Base-by-base conservation (phyloP, 2,888 invertebrate species). In the Abscondita cerata region DNA sequence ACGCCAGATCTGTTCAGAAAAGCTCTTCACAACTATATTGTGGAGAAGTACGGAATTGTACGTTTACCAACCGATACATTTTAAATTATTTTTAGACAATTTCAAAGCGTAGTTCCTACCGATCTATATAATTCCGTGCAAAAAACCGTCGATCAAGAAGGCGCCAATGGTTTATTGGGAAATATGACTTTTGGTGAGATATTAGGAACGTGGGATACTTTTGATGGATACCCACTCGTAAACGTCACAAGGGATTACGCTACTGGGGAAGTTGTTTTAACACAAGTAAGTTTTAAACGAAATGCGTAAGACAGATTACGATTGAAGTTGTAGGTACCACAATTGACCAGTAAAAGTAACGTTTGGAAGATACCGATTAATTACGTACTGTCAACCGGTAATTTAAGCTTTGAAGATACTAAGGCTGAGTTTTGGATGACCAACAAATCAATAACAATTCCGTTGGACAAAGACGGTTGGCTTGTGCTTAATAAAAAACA, bases 401-500 rank as follows among this genome's bases (percentile, higher is more conserved):
- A 34, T 3, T 6, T 48, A 8, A 48, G 54, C 16, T 59, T 62
- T 50, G 12, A 19, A 15, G 44, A 62, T 20, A 62, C 62, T 1
- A 54, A 18, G 4, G 59, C 62, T 1, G 59, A 59, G 18, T 44
- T 56, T 34, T 62, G 62, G 62, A 31, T 62, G 33, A 31, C 77
- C 0, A 48, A 51, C 2, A 25, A 44, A 46, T 53, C 15, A 12
- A 12, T 13, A 13, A 41, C 15, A 1, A 1, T 62, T 4, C 47
- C 50, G 19, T 44, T 54, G 19, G 15, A 53, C 0, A 62, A 64
- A 25, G 67, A 71, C 13, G 59, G 62, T 6, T 59, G 54, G 59
- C 80, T 83, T 60, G 83, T 89, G 40, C 70, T 62, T 1, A 62
- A 62, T 18, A 62, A 53, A 46, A 58, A 59, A 15, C 48, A 46